A percentile compares a stretch with the other conserved stretches of the same genome.
Conservation (phyloP, 2,888 invertebrate genomes). For the Eilema depressum region DNA sequence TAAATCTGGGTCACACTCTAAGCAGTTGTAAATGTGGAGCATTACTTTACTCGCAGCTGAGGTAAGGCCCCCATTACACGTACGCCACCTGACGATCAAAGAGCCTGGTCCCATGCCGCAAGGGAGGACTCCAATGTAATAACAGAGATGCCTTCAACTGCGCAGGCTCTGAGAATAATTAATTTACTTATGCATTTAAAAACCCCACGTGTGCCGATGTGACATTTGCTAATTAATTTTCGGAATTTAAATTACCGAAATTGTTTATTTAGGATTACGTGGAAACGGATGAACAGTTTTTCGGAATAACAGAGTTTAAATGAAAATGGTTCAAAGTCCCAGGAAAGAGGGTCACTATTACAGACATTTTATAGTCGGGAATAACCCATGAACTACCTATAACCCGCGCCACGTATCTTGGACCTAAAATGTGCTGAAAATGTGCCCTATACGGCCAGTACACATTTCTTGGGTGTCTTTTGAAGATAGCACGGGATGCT, state of each 20-base stretch:
- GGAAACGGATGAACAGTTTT: neutral
- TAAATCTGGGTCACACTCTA: conserved; percentile 14
- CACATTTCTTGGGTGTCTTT: too few species aligned
- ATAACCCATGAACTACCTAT: too few species aligned
- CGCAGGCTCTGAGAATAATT: conserved; percentile 46
- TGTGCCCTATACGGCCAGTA: too few species aligned
- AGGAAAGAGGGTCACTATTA: too few species aligned
- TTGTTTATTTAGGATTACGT: conserved; percentile 1
- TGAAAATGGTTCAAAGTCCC: too few species aligned
- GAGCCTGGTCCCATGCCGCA: conserved; percentile 32
- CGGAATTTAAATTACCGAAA: conserved; percentile 2
- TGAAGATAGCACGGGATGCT: too few species aligned
- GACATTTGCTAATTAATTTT: conserved; percentile 21
- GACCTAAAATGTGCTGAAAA: too few species aligned
- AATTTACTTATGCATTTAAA: conserved; percentile 45
- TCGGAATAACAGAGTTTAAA: too few species aligned
- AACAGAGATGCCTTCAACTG: conserved; percentile 13
- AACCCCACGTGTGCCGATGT: conserved; percentile 15
- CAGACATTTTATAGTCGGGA: too few species aligned
- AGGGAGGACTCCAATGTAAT: conserved; percentile 47
- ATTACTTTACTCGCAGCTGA: conserved; percentile 20
- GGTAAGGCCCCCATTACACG: conserved; percentile 25
- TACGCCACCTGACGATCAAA: conserved; percentile 46
- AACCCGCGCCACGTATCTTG: too few species aligned
- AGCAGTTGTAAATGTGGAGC: conserved; percentile 24